These are phyloP conservation scores for Oreochromis mossambicus DNA, from an alignment of 2,797 vertebrate genomes.

Conservation along the genomic window DNA sequence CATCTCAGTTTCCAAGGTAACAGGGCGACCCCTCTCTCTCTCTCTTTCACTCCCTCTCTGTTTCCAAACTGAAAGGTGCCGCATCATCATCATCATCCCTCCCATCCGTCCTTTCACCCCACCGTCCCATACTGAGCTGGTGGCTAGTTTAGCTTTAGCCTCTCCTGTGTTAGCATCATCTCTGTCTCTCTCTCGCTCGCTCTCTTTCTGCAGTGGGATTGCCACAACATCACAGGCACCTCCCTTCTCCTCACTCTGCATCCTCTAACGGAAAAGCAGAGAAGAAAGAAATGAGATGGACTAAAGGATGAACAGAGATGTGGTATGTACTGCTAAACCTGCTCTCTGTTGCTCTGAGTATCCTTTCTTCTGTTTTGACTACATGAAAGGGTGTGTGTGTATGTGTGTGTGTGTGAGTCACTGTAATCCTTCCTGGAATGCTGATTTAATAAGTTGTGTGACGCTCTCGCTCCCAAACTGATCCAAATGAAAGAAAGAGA, in stretches of 20 bases:
- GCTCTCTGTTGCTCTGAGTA: not conserved
- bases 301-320: constrained; percentile 33
- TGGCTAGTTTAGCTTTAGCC: constrained; percentile 55
- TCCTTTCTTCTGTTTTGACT: not conserved
- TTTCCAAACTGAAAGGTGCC: constrained; percentile 57
- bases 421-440: constrained; percentile 44
- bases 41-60: not conserved
- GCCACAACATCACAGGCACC: constrained; percentile 24
- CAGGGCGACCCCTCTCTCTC: constrained; percentile 77
- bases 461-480: not conserved
- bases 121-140: constrained; percentile 26
- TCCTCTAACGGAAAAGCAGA: constrained; percentile 10
- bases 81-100: constrained; percentile 60
- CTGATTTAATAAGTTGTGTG: constrained; percentile 39
- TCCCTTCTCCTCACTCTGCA: not conserved
- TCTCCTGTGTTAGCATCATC: constrained; percentile 20
- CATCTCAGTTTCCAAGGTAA: constrained; percentile 89
- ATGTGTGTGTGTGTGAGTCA: not conserved
- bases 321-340: constrained; percentile 48
- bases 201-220: constrained; percentile 45
- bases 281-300: constrained; percentile 13
- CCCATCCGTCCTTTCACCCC: constrained; percentile 24
- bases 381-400: not conserved
- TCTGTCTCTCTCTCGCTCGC: not conserved
- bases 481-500: not conserved